These are phyloP conservation scores for Amphipoea lucens DNA, from an alignment of 2,888 invertebrate species.

Conservation along the genomic window DNA sequence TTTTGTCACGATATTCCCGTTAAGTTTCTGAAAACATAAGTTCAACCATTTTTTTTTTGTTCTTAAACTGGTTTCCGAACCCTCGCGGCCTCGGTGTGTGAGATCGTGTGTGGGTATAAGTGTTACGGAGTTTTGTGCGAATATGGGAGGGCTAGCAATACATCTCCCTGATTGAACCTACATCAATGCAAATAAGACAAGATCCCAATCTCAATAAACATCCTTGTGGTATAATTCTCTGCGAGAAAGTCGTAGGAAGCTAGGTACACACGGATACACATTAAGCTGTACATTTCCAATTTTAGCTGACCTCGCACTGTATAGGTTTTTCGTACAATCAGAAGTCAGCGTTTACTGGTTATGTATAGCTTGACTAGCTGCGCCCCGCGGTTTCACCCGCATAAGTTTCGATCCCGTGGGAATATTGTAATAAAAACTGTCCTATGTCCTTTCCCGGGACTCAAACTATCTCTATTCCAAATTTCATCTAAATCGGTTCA, in stretches of 20 bases:
- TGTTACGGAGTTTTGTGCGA: not conserved
- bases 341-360: not conserved
- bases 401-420: too few relatives aligned
- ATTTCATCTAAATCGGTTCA: too few relatives aligned
- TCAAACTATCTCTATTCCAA: too few relatives aligned
- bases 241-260: not conserved
- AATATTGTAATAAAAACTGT: too few relatives aligned
- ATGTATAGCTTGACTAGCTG: not conserved
- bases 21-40: too few relatives aligned
- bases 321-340: not conserved
- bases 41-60: too few relatives aligned
- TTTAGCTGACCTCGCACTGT: not conserved
- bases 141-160: not conserved
- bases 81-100: not conserved
- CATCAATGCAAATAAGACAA: slow-evolving; percentile 10
- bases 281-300: not conserved
- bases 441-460: too few relatives aligned
- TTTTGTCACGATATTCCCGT: too few relatives aligned
- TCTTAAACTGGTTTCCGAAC: not conserved
- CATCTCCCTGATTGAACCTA: not conserved
- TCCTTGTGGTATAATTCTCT: not conserved
- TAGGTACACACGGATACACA: not conserved
- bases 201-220: slow-evolving; percentile 19
- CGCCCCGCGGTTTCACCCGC: too few relatives aligned
- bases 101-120: not conserved